Percentiles rank a stretch among this genome's conserved stretches.
Conservation (phyloP, 2,888 invertebrate species). For the Thyatira batis region DNA sequence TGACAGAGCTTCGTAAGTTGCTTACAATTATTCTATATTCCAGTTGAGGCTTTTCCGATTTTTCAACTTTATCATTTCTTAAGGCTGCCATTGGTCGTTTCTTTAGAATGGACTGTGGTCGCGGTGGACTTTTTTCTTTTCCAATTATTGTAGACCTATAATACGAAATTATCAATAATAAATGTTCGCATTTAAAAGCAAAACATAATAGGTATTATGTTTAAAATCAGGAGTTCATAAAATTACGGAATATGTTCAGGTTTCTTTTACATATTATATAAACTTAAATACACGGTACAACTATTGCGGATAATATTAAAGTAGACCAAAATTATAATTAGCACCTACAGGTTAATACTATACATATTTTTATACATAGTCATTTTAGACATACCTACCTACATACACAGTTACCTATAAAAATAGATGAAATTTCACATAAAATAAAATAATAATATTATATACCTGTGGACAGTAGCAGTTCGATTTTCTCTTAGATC, state of each 20-base stretch:
- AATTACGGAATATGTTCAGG: too few species aligned
- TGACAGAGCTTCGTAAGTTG: conserved; percentile 93
- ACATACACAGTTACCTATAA: too few species aligned
- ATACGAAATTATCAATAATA: too few species aligned
- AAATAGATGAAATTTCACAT: too few species aligned
- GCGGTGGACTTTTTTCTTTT: conserved; percentile 68
- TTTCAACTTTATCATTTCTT: conserved; percentile 56
- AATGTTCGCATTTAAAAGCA: neutral
- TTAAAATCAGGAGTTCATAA: too few species aligned
- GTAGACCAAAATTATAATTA: too few species aligned
- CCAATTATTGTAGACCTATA: conserved; percentile 48
- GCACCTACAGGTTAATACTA: too few species aligned
- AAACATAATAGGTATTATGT: conserved; percentile 8
- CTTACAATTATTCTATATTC: conserved; percentile 95
- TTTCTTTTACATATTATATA: too few species aligned
- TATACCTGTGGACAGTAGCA: conserved; percentile 45
- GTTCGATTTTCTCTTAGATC: conserved; percentile 48
- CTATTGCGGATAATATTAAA: too few species aligned
- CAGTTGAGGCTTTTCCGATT: conserved; percentile 60
- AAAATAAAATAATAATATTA: conserved; percentile 4
- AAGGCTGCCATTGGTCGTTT: conserved; percentile 75
- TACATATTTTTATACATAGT: too few species aligned
- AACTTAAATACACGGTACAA: too few species aligned
- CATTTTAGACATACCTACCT: too few species aligned
- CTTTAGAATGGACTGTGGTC: conserved; percentile 76